A percentile compares a stretch with the other conserved stretches of the same genome.
Conservation (phyloP, 2,113 vertebrate species). For the Peucedramus taeniatus region DNA sequence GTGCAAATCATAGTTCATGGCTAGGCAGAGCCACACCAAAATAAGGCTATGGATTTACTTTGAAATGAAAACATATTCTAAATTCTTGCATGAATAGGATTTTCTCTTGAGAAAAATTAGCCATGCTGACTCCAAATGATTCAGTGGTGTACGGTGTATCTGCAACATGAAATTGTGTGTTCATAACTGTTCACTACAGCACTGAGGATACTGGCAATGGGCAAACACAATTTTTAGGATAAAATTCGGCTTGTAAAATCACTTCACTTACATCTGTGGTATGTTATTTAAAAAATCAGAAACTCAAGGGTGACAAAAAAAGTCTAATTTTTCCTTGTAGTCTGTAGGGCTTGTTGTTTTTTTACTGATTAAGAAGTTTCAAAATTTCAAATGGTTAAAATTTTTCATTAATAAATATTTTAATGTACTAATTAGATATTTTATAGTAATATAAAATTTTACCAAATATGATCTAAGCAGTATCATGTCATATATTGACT, state of each 20-base stretch:
- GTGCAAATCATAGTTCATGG: not conserved
- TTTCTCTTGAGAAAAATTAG: not conserved
- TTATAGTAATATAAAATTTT: not conserved
- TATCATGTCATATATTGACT: not conserved
- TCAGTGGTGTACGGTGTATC: not conserved
- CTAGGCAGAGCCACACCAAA: not conserved
- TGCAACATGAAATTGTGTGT: not conserved
- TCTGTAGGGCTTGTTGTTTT: not conserved
- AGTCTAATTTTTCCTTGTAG: not conserved
- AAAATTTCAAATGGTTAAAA: not conserved
- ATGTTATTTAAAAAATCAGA: not conserved
- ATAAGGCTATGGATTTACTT: not conserved
- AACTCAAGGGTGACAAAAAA: not conserved
- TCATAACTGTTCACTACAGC: not conserved
- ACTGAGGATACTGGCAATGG: not conserved
- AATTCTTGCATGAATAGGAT: not conserved
- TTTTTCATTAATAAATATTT: not conserved
- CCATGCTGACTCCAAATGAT: not conserved
- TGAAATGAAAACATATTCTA: not conserved
- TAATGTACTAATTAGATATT: not conserved
- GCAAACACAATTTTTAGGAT: not conserved
- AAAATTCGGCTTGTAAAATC: not conserved
- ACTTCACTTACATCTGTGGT: not conserved
- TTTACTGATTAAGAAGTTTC: not conserved
- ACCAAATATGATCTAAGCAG: not conserved